Percentiles rank a stretch among this genome's conserved stretches.
These are phyloP conservation scores for Cerastis rubricosa DNA, from an alignment of 2,888 invertebrate species.

Conservation along the genomic window DNA sequence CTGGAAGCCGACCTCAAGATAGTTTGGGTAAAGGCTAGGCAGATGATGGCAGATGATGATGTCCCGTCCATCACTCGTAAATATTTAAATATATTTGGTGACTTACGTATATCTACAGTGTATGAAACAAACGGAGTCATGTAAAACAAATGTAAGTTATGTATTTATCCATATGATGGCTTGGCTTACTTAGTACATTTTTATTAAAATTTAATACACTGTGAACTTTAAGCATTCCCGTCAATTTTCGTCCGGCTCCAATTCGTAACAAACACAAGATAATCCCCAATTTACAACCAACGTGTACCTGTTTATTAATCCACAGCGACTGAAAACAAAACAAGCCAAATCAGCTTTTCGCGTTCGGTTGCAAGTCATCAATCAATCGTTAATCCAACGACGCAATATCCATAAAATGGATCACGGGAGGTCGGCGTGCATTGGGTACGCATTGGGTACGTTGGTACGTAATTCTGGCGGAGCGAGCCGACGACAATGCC, in stretches of 20 bases:
- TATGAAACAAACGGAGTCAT: background rate
- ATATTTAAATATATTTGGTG: no score
- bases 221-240: background rate
- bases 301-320: conserved; percentile 52
- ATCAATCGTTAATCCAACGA: conserved; percentile 86
- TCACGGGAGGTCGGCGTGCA: conserved; percentile 71
- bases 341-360: conserved; percentile 76
- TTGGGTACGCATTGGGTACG: conserved; percentile 72
- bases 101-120: background rate
- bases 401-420: conserved; percentile 85
- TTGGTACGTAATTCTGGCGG: conserved; percentile 83
- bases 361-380: conserved; percentile 79
- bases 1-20: no score
- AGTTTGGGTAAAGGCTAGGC: no score
- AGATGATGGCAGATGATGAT: no score
- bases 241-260: background rate
- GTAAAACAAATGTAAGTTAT: background rate
- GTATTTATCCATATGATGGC: background rate
- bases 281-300: conserved; percentile 22
- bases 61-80: no score
- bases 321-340: conserved; percentile 69
- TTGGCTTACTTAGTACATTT: background rate
- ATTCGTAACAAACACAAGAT: conserved; percentile 37
- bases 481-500: conserved; percentile 87
- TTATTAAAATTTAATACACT: conserved; percentile 7